Conservation (phyloP, 2,113 vertebrate species). For the Gavia stellata region DNA sequence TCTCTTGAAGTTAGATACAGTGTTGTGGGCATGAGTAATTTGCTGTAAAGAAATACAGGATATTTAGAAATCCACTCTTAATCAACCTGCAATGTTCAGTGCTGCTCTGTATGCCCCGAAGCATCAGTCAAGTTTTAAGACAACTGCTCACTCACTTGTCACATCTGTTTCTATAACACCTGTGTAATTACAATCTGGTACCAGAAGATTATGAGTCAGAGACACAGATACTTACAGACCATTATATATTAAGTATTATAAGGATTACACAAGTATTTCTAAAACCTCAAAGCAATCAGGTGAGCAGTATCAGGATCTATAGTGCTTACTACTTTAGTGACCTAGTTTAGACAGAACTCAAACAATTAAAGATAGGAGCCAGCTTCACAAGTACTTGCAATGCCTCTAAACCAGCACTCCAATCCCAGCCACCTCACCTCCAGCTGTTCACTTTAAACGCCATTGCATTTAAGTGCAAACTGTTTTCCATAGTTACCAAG, state of each 20-base stretch:
- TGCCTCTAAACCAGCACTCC: not conserved
- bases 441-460: not conserved
- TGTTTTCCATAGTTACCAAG: not conserved
- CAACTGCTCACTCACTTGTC: not conserved
- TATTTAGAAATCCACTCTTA: not conserved
- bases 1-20: constrained; percentile 80
- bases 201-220: not conserved
- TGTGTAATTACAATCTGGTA: not conserved
- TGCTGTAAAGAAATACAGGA: constrained; percentile 64
- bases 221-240: not conserved
- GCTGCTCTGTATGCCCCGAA: not conserved
- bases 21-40: constrained; percentile 81
- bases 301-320: not conserved
- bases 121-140: not conserved
- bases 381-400: not conserved
- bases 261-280: not conserved
- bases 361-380: not conserved
- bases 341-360: not conserved
- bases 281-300: not conserved
- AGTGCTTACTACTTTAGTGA: not conserved
- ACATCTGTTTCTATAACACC: not conserved
- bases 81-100: not conserved
- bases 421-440: not conserved
- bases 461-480: rapidly evolving
- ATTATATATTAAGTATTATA: not conserved